Conservation (phyloP, 2,113 vertebrate species). For the Hyperopisus bebe region DNA sequence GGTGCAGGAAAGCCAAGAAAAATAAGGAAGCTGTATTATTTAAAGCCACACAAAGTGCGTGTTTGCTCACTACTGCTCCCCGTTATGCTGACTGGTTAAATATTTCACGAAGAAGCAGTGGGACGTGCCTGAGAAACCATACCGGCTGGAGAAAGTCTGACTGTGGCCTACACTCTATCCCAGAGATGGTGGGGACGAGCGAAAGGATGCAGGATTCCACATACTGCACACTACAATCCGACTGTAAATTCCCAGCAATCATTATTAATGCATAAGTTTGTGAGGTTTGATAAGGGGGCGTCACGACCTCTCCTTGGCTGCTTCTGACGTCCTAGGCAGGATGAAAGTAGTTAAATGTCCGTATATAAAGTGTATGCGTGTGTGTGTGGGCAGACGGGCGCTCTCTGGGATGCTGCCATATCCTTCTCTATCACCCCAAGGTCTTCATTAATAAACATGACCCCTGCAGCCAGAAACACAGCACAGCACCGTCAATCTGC, state of each 20-base stretch:
- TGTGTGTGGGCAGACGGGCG: background rate
- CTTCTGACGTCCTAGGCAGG: slow-evolving; percentile 13
- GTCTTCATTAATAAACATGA: slow-evolving; percentile 32
- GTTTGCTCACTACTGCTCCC: slow-evolving; percentile 17
- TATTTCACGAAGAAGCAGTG: slow-evolving; percentile 21
- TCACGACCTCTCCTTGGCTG: background rate
- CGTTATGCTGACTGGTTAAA: slow-evolving; percentile 23
- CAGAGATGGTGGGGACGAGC: background rate
- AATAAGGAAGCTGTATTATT: slow-evolving; percentile 24
- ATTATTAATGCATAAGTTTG: slow-evolving; percentile 25
- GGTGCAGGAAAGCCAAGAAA: background rate
- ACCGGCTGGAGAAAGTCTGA: background rate
- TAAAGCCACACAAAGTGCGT: slow-evolving; percentile 7
- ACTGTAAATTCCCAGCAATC: slow-evolving; percentile 17
- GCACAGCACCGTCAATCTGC: slow-evolving; percentile 5
- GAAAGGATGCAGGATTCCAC: slow-evolving; percentile 1
- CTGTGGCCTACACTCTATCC: background rate
- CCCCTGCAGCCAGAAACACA: background rate
- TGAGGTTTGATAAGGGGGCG: background rate
- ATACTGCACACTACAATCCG: background rate
- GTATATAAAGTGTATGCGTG: background rate
- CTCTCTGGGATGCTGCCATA: slow-evolving; percentile 11
- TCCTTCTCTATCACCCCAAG: slow-evolving; percentile 26
- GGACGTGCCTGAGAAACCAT: slow-evolving; percentile 7
- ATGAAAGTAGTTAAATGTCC: slow-evolving; percentile 24